Conservation (phyloP, 1,140 invertebrate species). For the Zeugodacus cucurbitae region DNA sequence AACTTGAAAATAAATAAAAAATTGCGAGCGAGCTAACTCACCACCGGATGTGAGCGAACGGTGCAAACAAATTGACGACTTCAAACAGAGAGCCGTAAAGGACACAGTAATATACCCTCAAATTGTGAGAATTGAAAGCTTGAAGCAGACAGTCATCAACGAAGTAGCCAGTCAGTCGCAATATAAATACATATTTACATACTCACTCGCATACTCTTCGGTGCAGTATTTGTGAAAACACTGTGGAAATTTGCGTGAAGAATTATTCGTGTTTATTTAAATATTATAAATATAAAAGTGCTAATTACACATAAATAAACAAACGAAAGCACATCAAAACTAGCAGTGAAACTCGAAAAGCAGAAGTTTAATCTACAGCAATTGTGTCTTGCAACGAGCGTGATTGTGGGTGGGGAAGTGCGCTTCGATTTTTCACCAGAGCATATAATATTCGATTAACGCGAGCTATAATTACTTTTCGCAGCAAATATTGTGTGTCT, state of each 20-base stretch:
- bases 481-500: not conserved
- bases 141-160: not conserved
- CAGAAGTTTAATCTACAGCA: not conserved
- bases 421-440: conserved; percentile 38
- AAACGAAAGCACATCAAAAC: not conserved
- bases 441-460: not conserved
- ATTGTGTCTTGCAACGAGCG: not conserved
- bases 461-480: not conserved
- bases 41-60: not conserved
- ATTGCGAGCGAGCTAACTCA: conserved; percentile 12
- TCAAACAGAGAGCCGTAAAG: not conserved
- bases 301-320: not conserved
- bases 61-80: not conserved
- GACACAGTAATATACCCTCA: not conserved
- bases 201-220: not conserved
- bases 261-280: not conserved
- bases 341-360: not conserved
- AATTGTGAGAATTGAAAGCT: not conserved
- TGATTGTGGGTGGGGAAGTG: not conserved
- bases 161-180: conserved; percentile 30
- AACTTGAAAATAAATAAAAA: not conserved
- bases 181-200: not conserved
- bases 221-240: not conserved
- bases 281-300: not conserved
- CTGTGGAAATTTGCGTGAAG: not conserved